These are phyloP conservation scores for Trichomycterus rosablanca DNA, from an alignment of 2,113 vertebrate species.

Conservation along the genomic window DNA sequence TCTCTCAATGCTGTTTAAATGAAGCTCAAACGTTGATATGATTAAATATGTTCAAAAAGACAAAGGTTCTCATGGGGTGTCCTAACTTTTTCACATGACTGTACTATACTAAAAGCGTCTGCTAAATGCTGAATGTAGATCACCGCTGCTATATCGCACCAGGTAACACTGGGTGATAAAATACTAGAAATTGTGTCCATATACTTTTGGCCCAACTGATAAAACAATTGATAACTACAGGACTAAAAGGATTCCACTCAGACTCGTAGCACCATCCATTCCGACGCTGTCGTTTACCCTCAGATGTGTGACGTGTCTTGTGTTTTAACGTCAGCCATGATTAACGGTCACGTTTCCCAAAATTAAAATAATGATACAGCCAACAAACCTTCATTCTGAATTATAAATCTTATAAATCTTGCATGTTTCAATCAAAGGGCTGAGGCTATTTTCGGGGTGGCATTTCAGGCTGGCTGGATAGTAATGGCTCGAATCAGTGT, in stretches of 20 bases:
- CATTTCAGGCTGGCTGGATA: conserved; percentile 1
- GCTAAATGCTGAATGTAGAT: too few relatives aligned
- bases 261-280: not conserved
- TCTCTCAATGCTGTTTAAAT: too few relatives aligned
- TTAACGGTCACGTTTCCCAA: not conserved
- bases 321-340: not conserved
- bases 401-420: conserved; percentile 15
- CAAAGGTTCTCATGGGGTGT: too few relatives aligned
- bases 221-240: too few relatives aligned
- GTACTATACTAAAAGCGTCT: too few relatives aligned
- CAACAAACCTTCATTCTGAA: not conserved
- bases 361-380: not conserved
- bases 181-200: too few relatives aligned
- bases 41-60: too few relatives aligned
- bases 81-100: too few relatives aligned
- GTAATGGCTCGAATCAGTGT: conserved; percentile 17
- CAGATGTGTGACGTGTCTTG: not conserved
- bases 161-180: too few relatives aligned
- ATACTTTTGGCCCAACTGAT: too few relatives aligned
- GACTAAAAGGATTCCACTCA: not conserved
- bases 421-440: conserved; percentile 14
- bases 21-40: too few relatives aligned
- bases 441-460: conserved; percentile 19
- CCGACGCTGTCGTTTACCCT: conserved; percentile 1
- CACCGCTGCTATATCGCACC: too few relatives aligned